Evolutionary conservation across 2,888 invertebrate genomes (phyloP), one percentile per base, ranked within the genome.

Genomic region (Tipula vernalis): DNA sequence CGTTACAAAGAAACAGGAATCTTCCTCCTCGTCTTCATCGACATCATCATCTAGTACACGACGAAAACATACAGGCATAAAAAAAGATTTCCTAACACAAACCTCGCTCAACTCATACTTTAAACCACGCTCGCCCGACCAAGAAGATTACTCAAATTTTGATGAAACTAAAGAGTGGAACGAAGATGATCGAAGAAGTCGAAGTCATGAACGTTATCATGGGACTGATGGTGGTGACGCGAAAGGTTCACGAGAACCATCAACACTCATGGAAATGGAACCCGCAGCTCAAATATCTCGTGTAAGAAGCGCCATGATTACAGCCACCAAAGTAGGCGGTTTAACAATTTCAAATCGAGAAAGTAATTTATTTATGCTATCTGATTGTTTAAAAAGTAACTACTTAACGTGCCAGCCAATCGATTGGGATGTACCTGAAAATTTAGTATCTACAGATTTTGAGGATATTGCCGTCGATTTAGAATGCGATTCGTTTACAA

Each of bases 401-500:
- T 94, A 94, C 87, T 91, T 93, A 8, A 91, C 90, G 86, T 93
- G 93, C 88, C 91, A 91, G 71, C 92, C 92, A 1, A 88, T 90
- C 3, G 93, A 93, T 47, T 89, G 90, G 10, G 91, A 88, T 86
- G 89, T 90, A 4, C 90, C 90, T 6, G 91, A 92, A 87, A 91
- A 92, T n/a, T 89, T 94, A 5, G 91, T 91, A 3, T 92, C 92
- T 86, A 91, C 92, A 44, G 95, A 96, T 89, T 92, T 96, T 41
- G 94, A 95, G 89, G 93, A 94, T 87, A 94, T 96, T 89, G 95
- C 95, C 0, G 92, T 94, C 36, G 94, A 96, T 84, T 90, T 96
- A 89, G 98, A 98, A 91, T 97, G 98, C 90, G 93, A 94, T 84
- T 93, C 94, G 41, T 97, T 98, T 90, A 94, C 95, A 0, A 91